These are phyloP conservation scores for Fistularia tabacaria DNA, from an alignment of 2,797 vertebrate genomes.

Conservation along the genomic window DNA sequence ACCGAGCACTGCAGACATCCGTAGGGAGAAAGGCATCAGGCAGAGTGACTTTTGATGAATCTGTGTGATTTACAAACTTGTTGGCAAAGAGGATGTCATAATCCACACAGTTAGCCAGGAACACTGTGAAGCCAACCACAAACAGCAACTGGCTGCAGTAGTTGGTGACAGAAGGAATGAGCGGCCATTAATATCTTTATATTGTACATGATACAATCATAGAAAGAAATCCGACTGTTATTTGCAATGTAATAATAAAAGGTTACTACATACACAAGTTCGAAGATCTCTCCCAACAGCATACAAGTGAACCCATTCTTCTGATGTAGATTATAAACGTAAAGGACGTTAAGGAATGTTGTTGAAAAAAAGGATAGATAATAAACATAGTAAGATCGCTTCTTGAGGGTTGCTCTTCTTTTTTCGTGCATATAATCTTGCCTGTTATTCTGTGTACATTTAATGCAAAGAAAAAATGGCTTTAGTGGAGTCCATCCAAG, in stretches of 20 bases:
- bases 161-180: background rate
- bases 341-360: constrained; percentile 74
- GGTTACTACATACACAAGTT: constrained; percentile 89
- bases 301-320: constrained; percentile 99
- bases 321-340: constrained; percentile 98
- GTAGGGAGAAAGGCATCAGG: constrained; percentile 92
- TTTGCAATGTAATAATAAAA: background rate
- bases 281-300: constrained; percentile 95
- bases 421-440: too few species aligned
- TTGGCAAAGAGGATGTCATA: constrained; percentile 99
- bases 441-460: too few species aligned
- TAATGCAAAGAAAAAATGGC: too few species aligned
- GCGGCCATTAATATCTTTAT: too few species aligned
- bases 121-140: constrained; percentile 95
- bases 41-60: constrained; percentile 92
- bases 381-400: background rate
- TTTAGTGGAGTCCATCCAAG: too few species aligned
- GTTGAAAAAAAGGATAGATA: background rate
- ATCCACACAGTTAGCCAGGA: constrained; percentile 97
- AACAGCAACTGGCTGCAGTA: constrained; percentile 91
- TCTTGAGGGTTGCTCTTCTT: too few species aligned
- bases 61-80: constrained; percentile 94
- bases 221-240: background rate
- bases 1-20: constrained; percentile 89
- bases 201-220: too few species aligned